Base-by-base conservation (phyloP, 1,140 invertebrate species). In the Anagrus nilaparvatae region DNA sequence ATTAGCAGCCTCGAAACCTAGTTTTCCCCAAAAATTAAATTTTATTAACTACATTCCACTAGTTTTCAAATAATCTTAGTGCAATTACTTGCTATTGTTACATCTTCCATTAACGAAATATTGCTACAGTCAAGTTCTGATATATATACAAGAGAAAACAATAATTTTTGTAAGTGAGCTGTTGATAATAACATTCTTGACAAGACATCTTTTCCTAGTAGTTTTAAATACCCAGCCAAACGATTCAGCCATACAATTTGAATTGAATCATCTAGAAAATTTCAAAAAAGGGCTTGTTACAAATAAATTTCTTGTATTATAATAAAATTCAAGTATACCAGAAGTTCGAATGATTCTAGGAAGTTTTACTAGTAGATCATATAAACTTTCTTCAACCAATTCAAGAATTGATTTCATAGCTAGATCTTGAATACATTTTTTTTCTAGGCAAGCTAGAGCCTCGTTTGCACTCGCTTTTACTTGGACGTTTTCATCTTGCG, bases 301-400 rank as follows among this genome's bases (percentile, higher is more conserved):
- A 37, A 28, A 30, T 44, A 28, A 13, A 17, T 10, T 40, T 5
- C 33, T 47, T 8, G 36, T 27, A 41, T 31, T 35, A 23, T 17
- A 32, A 36, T 40, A 30, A 32, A 41, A 14, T 23, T 30, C 37
- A 38, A 48, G 23, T 46, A 13, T 57, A 79, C 76, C 74, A 48
- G 76, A 67, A 47, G 70, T 71, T 59, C 76, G 73, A 29, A 80
- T 66, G 32, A 74, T 63, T 44, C 72, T 61, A 1, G 78, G 77
- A 49, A 80, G 51, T 47, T 63, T 67, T 21, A 60, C 72, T 3
- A 79, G 55, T 3, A 71, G 53, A 18, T 55, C 55, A 46, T 72
- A 72, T 51, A 79, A 75, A 44, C 73, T 75, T 37, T 77, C 74
- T 51, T 75, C 69, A 10, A 79, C 51, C 24, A 63, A 58, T 54